Conservation (phyloP, 2,888 invertebrate genomes). For the Lobophora halterata region DNA sequence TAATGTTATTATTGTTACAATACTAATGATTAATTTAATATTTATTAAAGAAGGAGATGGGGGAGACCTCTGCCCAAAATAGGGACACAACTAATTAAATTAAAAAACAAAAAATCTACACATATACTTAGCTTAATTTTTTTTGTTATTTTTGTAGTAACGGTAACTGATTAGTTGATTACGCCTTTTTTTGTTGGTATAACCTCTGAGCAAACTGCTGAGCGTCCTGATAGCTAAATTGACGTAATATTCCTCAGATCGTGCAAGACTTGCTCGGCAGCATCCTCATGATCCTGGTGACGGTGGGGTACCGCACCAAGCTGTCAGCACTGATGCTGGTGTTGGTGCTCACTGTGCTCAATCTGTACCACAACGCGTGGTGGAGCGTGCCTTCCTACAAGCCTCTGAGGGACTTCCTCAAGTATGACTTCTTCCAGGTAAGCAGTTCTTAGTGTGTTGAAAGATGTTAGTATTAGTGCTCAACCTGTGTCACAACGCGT, state of each 20-base stretch:
- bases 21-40: too few species aligned
- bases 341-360: conserved; percentile 91
- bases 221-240: too few species aligned
- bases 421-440: conserved; percentile 99
- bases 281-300: conserved; percentile 96
- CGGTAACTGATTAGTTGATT: too few species aligned
- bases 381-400: conserved; percentile 97
- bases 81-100: too few species aligned
- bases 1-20: too few species aligned
- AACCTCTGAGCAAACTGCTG: too few species aligned
- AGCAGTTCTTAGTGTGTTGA: conserved; percentile 22
- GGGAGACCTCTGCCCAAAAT: too few species aligned
- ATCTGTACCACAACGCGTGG: conserved; percentile 99
- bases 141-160: too few species aligned
- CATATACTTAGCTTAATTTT: too few species aligned
- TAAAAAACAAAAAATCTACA: too few species aligned
- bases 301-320: conserved; percentile 99
- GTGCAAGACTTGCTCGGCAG: conserved; percentile 96
- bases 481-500: conserved; percentile 98
- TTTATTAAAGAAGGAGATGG: too few species aligned
- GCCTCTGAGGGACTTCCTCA: conserved; percentile 98
- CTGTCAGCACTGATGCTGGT: conserved; percentile 97
- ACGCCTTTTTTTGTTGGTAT: too few species aligned
- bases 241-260: conserved; percentile 81
- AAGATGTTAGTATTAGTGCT: conserved; percentile 75